Conservation (phyloP, 2,888 invertebrate species). For the Nezara viridula region DNA sequence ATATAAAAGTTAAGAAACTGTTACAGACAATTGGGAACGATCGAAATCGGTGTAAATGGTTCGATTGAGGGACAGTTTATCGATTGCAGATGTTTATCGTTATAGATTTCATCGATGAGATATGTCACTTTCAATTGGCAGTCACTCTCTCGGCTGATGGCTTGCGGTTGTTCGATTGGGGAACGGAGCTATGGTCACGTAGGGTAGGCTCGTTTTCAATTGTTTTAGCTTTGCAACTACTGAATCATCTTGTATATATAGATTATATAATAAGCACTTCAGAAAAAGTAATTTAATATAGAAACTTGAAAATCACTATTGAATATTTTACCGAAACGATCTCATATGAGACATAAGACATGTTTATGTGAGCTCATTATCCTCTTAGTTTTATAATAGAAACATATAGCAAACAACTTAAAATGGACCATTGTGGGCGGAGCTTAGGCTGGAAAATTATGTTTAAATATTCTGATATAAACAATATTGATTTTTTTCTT, state of each 20-base stretch:
- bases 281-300: too few relatives aligned
- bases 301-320: too few relatives aligned
- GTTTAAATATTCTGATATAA: too few relatives aligned
- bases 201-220: neutral
- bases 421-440: too few relatives aligned
- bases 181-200: neutral
- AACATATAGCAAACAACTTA: too few relatives aligned
- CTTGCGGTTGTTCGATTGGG: neutral
- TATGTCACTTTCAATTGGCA: slow-evolving; percentile 1
- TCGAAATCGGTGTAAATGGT: neutral
- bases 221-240: neutral
- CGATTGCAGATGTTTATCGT: slow-evolving; percentile 21
- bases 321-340: too few relatives aligned
- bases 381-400: too few relatives aligned
- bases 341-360: too few relatives aligned
- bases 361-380: too few relatives aligned
- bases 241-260: neutral
- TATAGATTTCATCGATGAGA: neutral
- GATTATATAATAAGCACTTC: too few relatives aligned
- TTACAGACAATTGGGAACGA: slow-evolving; percentile 20
- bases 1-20: slow-evolving; percentile 27
- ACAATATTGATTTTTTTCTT: too few relatives aligned
- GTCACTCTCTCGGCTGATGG: neutral
- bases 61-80: slow-evolving; percentile 27
- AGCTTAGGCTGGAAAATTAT: too few relatives aligned